Base-by-base conservation (phyloP, 2,113 vertebrate species). In the Dascyllus trimaculatus region DNA sequence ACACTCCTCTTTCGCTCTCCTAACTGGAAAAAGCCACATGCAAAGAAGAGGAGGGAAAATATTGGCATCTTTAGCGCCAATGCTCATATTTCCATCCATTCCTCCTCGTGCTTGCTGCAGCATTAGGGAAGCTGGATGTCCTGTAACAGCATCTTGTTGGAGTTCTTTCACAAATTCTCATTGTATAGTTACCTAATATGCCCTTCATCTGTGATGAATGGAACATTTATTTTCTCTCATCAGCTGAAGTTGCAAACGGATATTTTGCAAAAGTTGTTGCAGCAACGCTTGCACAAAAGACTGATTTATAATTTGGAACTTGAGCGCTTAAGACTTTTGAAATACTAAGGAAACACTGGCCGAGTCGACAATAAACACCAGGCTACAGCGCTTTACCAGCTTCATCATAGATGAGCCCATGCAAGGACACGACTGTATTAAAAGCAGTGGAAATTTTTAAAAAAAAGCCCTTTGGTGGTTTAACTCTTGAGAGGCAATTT, bases 181-280 rank as follows among this genome's bases (percentile, higher is more conserved):
- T 17, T 7, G 24, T 29, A 57, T 69, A 48, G 10, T 73, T 48
- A 35, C 38, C 4, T 51, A 24, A 49, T 61, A 73, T 49, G 51
- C 2, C 51, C 59, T 70, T 65, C 22, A 54, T 68, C 46, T 22
- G 9, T 59, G 64, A 72, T 26, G 26, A 49, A 68, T 9, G 29
- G 45, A 75, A 53, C 35, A 84, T 71, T 69, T 57, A 53, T 80
- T 70, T 72, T 72, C 40, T 81, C 40, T 87, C 48, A 56, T 72
- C 71, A 80, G 51, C 22, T 49, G 4, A 59, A 71, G 65, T 66
- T 70, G 63, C 62, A 68, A 65, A n/a, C 1, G 14, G 24, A 60
- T 78, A 54, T 84, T 84, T 85, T 69, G 80, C 59, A 83, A 79
- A 75, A 53, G 56, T 64, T 85, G 60, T 90, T 87, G 82, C 78